A percentile compares a stretch with the other conserved stretches of the same genome.
These are phyloP conservation scores for Isotomurus palustris DNA, from an alignment of 2,888 invertebrate species.

Conservation along the genomic window DNA sequence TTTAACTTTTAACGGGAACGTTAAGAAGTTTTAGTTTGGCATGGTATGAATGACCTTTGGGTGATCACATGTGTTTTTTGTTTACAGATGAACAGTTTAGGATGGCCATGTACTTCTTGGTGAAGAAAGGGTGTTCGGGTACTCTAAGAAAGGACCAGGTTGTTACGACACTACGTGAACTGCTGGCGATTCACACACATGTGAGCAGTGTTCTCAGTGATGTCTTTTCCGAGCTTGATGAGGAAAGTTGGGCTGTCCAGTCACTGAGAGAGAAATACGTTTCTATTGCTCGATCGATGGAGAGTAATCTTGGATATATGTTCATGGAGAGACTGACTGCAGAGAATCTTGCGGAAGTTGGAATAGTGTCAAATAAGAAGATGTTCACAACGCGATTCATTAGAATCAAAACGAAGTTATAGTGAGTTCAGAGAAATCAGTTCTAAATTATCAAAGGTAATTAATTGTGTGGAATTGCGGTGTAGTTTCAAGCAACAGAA, in stretches of 20 bases:
- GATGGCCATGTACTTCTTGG: conserved; percentile 69
- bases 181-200: conserved; percentile 57
- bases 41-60: too few species aligned
- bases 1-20: neutral
- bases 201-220: conserved; percentile 29
- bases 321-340: conserved; percentile 89
- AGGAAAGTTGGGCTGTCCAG: conserved; percentile 20
- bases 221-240: conserved; percentile 31
- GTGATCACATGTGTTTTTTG: conserved; percentile 5
- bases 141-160: conserved; percentile 72
- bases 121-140: conserved; percentile 72
- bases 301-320: conserved; percentile 63
- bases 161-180: conserved; percentile 66
- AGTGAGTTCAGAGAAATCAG: conserved; percentile 61
- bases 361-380: conserved; percentile 79
- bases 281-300: conserved; percentile 21
- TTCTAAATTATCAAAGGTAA: neutral
- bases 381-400: conserved; percentile 88
- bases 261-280: conserved; percentile 34
- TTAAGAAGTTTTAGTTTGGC: neutral
- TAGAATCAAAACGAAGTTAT: conserved; percentile 94
- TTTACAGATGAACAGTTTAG: conserved; percentile 18
- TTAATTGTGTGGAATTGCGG: neutral
- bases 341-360: conserved; percentile 87
- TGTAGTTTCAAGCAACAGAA: conserved; percentile 97